Evolutionary conservation across 2,113 vertebrate species (phyloP).

Genomic region (Corythornis cristatus): DNA sequence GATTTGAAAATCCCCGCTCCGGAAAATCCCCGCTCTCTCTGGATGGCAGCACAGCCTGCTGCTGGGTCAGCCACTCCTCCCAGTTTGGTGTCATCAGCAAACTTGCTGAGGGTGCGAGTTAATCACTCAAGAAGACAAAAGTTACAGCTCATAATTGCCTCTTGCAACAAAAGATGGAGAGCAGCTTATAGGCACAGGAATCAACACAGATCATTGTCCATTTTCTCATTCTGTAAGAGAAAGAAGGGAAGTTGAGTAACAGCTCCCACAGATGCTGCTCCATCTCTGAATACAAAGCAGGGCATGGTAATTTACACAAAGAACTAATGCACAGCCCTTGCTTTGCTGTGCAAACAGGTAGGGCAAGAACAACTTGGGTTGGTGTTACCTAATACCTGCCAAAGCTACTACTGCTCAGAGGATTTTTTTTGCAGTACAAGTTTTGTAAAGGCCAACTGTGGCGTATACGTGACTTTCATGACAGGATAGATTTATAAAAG

Average conservation of each 20-base stretch:
- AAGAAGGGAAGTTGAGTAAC: not conserved
- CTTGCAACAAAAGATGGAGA: not conserved
- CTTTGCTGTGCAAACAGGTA: not conserved
- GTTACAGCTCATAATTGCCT: not conserved
- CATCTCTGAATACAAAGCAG: not conserved
- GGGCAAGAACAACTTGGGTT: not conserved
- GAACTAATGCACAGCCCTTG: not conserved
- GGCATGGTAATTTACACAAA: not conserved
- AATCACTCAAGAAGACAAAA: not conserved
- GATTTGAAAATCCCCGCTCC: no score
- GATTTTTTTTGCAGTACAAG: not conserved
- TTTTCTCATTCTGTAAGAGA: not conserved
- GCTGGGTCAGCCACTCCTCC: no score
- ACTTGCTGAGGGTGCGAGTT: not conserved
- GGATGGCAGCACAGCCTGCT: no score
- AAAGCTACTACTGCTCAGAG: not conserved
- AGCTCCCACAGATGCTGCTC: not conserved
- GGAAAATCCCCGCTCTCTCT: no score
- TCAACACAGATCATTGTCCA: not conserved
- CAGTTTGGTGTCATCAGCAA: no score
- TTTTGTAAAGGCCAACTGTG: constrained; percentile 18
- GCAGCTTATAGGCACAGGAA: not conserved
- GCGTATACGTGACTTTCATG: not conserved
- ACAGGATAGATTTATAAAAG: constrained; percentile 16
- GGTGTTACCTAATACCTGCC: not conserved